Evolutionary conservation across 1,140 invertebrate genomes (phyloP), one percentile per base, ranked within the genome.

Genomic region (Zaprionus kolodkinae): DNA sequence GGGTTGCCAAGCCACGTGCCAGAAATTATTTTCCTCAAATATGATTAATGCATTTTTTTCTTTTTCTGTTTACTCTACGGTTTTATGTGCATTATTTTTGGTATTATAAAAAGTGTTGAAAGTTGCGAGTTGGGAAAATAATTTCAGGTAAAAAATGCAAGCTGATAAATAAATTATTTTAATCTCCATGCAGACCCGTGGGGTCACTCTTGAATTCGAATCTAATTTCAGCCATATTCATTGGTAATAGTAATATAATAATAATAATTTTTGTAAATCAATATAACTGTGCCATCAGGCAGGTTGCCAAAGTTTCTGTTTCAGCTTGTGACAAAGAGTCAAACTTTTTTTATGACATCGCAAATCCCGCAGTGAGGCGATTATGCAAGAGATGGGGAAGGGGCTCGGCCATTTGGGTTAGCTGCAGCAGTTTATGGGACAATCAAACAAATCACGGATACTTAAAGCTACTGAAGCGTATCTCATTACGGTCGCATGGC

Each of bases 371-470:
- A 38, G 15, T 54, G 3, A 55, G 30, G n/a, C 40, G n/a, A 9
- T 45, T 69, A 50, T 25, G 57, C 43, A 35, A 10, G 35, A 12
- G 35, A 12, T 21, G 21, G n/a, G 38, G 25, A 35, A 25, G 36
- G 3, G 13, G 48, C 50, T 21, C 57, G 35, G 48, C 17, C 54
- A 70, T 60, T 65, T 48, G 36, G 21, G 56, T 35, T n/a, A 35
- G 50, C 40, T 75, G 36, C 35, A 56, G 30, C 35, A 25, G 6
- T 75, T 80, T 40, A 69, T 56, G 62, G n/a, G 55, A 60, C 54
- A 45, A 72, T 78, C 67, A 59, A 72, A 67, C 43, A 74, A 74
- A 78, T 80, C 52, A 74, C 60, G 63, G 43, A 40, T 68, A 85
- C 64, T 85, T 57, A 82, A 52, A 81, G 45, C 67, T 50, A 65